These are phyloP conservation scores for Spodoptera frugiperda DNA, from an alignment of 1,140 invertebrate species.

Conservation along the genomic window DNA sequence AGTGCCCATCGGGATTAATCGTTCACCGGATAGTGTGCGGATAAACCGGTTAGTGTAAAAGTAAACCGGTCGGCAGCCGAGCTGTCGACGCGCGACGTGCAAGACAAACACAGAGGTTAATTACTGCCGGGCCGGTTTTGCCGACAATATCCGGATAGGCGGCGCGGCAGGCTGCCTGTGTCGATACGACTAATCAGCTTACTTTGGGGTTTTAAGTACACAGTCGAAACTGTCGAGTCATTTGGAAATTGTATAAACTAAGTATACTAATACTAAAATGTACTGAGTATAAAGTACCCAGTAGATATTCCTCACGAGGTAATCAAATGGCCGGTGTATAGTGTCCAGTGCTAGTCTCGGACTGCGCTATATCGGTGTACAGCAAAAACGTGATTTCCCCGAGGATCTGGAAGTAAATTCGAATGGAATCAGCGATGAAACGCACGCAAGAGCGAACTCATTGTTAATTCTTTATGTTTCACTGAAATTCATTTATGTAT, in stretches of 20 bases:
- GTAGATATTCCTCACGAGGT: neutral
- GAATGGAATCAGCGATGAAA: slow-evolving; percentile 17
- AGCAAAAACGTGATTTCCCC: slow-evolving; percentile 22
- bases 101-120: slow-evolving; percentile 44
- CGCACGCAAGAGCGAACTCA: neutral
- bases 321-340: no score
- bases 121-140: slow-evolving; percentile 7
- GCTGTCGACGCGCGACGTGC: slow-evolving; percentile 31
- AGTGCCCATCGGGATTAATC: slow-evolving; percentile 19
- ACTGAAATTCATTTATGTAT: neutral
- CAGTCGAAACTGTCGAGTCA: no score
- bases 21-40: slow-evolving; percentile 21
- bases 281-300: no score
- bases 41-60: slow-evolving; percentile 40
- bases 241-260: no score
- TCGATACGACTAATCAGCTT: neutral
- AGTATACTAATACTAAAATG: no score
- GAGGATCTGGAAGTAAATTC: slow-evolving; percentile 7
- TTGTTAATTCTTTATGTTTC: neutral
- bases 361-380: neutral
- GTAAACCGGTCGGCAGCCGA: slow-evolving; percentile 3
- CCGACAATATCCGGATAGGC: slow-evolving; percentile 10
- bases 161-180: neutral
- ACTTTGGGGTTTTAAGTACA: neutral
- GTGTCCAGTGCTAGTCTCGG: no score